Evolutionary conservation across 2,113 vertebrate species (phyloP).

Genomic region (Psittacus erithacus): DNA sequence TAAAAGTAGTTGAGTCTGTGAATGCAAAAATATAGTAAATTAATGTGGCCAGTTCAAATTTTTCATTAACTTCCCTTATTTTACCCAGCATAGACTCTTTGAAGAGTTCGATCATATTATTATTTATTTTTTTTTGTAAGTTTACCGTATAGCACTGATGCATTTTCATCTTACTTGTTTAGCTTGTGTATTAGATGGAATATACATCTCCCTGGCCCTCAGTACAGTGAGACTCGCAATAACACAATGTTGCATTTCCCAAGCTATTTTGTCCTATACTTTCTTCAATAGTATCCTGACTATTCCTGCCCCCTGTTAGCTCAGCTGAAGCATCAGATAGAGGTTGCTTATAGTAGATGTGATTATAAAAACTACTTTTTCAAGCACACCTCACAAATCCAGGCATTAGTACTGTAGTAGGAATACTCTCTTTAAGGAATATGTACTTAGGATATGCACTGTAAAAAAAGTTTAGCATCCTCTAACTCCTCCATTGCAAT

Average conservation of each 20-base stretch:
- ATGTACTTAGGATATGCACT: not conserved
- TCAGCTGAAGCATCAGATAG: not conserved
- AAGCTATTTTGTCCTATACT: not conserved
- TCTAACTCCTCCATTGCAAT: not conserved
- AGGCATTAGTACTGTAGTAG: not conserved
- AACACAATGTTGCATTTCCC: not conserved
- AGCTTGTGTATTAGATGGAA: not conserved
- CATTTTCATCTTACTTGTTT: not conserved
- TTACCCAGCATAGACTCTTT: not conserved
- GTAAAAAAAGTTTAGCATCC: not conserved
- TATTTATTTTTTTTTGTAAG: not conserved
- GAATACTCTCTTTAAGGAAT: not conserved
- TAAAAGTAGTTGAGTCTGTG: not conserved
- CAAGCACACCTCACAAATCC: not conserved
- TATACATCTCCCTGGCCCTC: not conserved
- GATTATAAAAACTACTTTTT: not conserved
- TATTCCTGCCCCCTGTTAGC: not conserved
- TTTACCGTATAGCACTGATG: not conserved
- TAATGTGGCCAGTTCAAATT: not conserved
- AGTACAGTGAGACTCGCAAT: not conserved
- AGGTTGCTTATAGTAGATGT: not conserved
- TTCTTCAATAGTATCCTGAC: not conserved
- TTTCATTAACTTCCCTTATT: not conserved
- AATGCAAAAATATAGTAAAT: not conserved
- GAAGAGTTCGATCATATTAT: not conserved